Evolutionary conservation across 2,113 vertebrate species (phyloP).

Genomic region (Corvus moneduloides): DNA sequence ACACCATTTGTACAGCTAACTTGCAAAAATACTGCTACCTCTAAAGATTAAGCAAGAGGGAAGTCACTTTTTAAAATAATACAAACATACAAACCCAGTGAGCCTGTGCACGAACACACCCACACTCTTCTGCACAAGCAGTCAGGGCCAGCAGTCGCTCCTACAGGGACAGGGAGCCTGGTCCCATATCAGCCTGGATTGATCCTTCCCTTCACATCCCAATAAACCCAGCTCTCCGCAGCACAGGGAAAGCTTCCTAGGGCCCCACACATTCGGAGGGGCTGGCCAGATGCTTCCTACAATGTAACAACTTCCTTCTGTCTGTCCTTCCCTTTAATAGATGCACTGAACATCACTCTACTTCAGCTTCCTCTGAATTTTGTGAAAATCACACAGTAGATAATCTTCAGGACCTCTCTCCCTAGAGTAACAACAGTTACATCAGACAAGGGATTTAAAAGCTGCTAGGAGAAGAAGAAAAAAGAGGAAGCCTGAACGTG

Average conservation of each 20-base stretch:
- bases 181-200: background rate
- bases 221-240: background rate
- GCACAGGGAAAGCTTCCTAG: background rate
- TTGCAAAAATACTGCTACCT: background rate
- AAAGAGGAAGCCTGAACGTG: background rate
- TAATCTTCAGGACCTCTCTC: background rate
- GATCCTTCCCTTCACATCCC: background rate
- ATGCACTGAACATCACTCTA: background rate
- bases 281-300: background rate
- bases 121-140: accelerated
- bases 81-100: background rate
- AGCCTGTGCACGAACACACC: background rate
- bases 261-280: background rate
- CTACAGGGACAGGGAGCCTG: background rate
- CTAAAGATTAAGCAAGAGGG: background rate
- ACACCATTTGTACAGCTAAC: background rate
- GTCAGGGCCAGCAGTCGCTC: background rate
- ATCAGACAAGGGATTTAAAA: background rate
- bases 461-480: background rate
- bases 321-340: background rate
- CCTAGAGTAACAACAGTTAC: background rate
- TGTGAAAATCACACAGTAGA: background rate
- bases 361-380: background rate
- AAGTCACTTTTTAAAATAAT: background rate
- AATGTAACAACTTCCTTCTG: background rate